A percentile compares a stretch with the other conserved stretches of the same genome.
Evolutionary conservation across 2,888 invertebrate genomes (phyloP).

Genomic region (Prosapia bicincta): DNA sequence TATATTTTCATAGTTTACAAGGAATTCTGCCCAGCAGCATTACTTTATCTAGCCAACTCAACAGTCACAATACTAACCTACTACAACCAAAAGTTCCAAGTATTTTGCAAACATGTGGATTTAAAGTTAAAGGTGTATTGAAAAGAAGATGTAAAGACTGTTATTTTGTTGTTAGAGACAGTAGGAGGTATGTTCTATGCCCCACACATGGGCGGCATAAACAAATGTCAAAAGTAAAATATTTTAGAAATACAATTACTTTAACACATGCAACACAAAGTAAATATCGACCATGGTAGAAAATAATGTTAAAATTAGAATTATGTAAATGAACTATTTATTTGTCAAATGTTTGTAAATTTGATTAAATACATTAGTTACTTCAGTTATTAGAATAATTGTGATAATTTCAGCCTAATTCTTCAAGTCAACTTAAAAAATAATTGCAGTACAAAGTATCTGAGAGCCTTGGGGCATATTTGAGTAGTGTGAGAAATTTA

Average conservation of each 20-base stretch:
- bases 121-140: conserved; percentile 69
- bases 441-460: too few relatives aligned
- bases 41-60: background rate
- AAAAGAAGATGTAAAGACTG: conserved; percentile 75
- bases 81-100: background rate
- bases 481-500: too few relatives aligned
- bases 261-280: conserved; percentile 71
- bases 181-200: conserved; percentile 69
- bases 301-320: too few relatives aligned
- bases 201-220: conserved; percentile 76
- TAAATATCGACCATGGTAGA: conserved; percentile 52
- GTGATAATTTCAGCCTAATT: too few relatives aligned
- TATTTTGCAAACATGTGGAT: conserved; percentile 46
- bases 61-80: background rate
- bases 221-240: conserved; percentile 68
- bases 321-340: too few relatives aligned
- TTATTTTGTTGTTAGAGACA: conserved; percentile 64
- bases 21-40: background rate
- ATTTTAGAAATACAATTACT: conserved; percentile 69
- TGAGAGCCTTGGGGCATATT: too few relatives aligned
- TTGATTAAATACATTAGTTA: too few relatives aligned
- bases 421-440: too few relatives aligned
- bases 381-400: too few relatives aligned
- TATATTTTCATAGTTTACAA: background rate
- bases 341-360: too few relatives aligned